Evolutionary conservation across 2,797 vertebrate species (phyloP).

Genomic region (Neosilurus mollespiculum): DNA sequence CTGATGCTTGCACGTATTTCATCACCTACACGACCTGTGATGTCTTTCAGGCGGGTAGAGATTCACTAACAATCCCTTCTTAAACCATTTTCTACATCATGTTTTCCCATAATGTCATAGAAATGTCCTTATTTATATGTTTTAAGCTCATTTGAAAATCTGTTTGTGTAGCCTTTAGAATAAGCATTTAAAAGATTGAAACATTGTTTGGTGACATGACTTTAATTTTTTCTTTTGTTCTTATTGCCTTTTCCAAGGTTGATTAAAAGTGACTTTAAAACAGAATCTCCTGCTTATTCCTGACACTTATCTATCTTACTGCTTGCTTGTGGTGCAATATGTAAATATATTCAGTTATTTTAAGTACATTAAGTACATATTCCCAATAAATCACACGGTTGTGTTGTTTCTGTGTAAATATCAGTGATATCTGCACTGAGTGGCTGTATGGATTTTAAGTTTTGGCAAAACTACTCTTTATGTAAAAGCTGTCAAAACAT

Average conservation of each 20-base stretch:
- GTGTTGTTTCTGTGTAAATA: conserved; percentile 6
- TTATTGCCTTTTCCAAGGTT: neutral
- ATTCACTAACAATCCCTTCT: conserved; percentile 17
- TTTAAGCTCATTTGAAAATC: conserved; percentile 21
- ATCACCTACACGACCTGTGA: conserved; percentile 33
- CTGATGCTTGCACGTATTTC: conserved; percentile 41
- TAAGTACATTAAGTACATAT: neutral
- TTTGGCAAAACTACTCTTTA: neutral
- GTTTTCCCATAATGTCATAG: neutral
- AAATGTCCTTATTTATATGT: conserved; percentile 33
- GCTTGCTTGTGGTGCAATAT: neutral
- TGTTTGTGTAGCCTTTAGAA: neutral
- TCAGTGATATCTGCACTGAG: no score
- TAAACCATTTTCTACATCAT: neutral
- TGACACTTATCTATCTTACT: neutral
- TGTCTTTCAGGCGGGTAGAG: conserved; percentile 19
- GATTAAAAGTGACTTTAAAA: conserved; percentile 6
- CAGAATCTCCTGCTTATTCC: neutral
- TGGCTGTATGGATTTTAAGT: neutral
- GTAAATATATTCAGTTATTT: neutral
- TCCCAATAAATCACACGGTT: neutral
- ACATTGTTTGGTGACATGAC: conserved; percentile 7
- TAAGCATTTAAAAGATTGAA: neutral
- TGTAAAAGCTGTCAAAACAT: conserved; percentile 1
- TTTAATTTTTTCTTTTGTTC: neutral